These are phyloP conservation scores for Gopherus flavomarginatus DNA, from an alignment of 2,113 vertebrate species.

Conservation along the genomic window DNA sequence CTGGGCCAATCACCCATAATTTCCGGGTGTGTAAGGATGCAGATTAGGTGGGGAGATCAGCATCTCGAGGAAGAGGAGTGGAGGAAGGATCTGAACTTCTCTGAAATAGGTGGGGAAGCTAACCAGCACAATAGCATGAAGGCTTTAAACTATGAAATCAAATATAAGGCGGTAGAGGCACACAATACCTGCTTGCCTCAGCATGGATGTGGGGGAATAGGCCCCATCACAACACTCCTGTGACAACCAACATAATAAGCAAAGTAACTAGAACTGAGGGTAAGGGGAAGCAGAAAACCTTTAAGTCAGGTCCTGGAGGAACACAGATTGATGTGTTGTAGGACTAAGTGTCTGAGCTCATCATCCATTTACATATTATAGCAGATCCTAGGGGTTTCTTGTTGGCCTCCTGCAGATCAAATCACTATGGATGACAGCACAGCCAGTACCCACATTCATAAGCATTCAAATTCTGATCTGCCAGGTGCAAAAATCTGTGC, in stretches of 20 bases:
- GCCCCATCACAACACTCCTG: background rate
- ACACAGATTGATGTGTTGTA: background rate
- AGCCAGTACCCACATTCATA: background rate
- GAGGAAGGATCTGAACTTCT: background rate
- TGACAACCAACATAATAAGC: background rate
- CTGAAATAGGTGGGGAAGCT: background rate
- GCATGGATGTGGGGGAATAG: background rate
- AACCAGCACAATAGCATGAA: accelerated
- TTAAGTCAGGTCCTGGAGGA: background rate
- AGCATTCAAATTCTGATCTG: background rate
- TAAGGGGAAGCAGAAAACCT: background rate
- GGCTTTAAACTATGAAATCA: background rate
- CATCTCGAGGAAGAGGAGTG: background rate
- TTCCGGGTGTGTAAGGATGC: background rate
- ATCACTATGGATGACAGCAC: accelerated
- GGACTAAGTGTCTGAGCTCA: background rate
- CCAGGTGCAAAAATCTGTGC: background rate
- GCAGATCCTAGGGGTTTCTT: background rate
- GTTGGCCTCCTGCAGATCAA: background rate
- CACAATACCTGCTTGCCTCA: accelerated
- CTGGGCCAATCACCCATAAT: accelerated
- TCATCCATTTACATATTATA: accelerated
- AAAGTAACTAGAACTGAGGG: background rate
- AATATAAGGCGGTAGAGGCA: accelerated
- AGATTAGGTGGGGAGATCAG: background rate